A percentile compares a stretch with the other conserved stretches of the same genome.
Conservation (phyloP, 2,888 invertebrate species). For the Ichneumoninae sp. region DNA sequence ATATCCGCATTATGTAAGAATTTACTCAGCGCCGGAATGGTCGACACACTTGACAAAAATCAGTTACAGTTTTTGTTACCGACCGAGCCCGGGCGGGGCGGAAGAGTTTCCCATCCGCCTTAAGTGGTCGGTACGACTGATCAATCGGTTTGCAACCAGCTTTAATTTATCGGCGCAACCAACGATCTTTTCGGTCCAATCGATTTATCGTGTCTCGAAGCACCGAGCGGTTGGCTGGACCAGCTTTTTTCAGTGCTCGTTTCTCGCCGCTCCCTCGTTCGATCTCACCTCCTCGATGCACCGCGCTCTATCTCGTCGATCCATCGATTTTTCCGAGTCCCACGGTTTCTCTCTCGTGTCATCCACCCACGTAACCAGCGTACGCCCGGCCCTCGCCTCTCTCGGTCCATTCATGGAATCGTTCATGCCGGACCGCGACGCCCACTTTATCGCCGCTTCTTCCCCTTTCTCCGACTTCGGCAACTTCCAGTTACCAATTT, state of each 20-base stretch:
- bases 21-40: too few species aligned
- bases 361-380: conserved; percentile 63
- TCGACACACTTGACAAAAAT: too few species aligned
- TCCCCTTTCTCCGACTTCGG: conserved; percentile 3
- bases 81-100: too few species aligned
- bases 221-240: too few species aligned
- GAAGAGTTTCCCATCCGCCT: too few species aligned
- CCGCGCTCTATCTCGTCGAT: conserved; percentile 32
- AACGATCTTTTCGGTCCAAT: neutral
- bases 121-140: too few species aligned
- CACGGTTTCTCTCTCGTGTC: conserved; percentile 50
- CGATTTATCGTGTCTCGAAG: neutral
- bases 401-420: conserved; percentile 69
- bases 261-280: conserved; percentile 4
- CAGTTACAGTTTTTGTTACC: too few species aligned
- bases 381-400: conserved; percentile 42
- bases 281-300: conserved; percentile 36
- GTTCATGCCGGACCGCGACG: conserved; percentile 51
- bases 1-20: too few species aligned
- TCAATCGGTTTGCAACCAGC: neutral
- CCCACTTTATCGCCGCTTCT: conserved; percentile 44
- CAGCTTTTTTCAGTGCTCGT: neutral
- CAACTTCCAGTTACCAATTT: conserved; percentile 8
- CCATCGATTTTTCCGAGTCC: conserved; percentile 50
- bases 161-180: neutral